Conservation (phyloP, 2,113 vertebrate genomes). For the Jaculus jaculus region DNA sequence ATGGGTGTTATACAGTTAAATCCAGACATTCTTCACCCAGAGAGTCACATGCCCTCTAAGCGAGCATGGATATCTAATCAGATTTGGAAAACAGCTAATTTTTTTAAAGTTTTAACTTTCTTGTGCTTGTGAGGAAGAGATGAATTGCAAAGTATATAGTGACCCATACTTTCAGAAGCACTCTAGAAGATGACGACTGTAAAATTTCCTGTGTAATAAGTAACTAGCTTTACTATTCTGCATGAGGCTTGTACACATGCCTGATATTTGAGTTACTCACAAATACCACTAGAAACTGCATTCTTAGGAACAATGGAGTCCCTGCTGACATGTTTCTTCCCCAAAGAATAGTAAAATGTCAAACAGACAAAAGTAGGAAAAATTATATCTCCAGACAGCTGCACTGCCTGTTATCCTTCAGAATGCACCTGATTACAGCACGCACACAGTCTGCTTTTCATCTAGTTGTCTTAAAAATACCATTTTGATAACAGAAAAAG, state of each 20-base stretch:
- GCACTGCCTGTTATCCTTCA: not conserved
- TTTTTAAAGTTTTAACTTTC: slow-evolving; percentile 28
- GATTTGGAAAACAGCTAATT: not conserved
- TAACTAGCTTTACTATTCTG: not conserved
- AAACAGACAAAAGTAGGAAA: slow-evolving; percentile 67
- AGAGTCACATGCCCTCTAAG: not conserved
- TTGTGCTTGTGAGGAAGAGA: not conserved
- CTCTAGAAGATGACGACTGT: not conserved
- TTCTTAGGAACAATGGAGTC: slow-evolving; percentile 23
- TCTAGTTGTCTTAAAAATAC: slow-evolving; percentile 38
- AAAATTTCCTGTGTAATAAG: not conserved
- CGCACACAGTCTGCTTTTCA: slow-evolving; percentile 37
- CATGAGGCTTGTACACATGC: slow-evolving; percentile 45
- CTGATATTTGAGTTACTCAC: slow-evolving; percentile 61
- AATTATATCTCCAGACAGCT: slow-evolving; percentile 63
- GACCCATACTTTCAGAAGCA: slow-evolving; percentile 19
- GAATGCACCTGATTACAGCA: not conserved
- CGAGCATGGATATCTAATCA: not conserved
- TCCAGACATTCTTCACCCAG: not conserved
- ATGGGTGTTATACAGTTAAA: fast-evolving
- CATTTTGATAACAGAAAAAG: slow-evolving; percentile 32
- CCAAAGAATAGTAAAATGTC: slow-evolving; percentile 72
- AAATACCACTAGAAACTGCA: slow-evolving; percentile 19
- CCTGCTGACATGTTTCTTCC: slow-evolving; percentile 60
- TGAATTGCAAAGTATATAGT: not conserved